Conservation (phyloP, 2,888 invertebrate species). For the Netelia virgata region DNA sequence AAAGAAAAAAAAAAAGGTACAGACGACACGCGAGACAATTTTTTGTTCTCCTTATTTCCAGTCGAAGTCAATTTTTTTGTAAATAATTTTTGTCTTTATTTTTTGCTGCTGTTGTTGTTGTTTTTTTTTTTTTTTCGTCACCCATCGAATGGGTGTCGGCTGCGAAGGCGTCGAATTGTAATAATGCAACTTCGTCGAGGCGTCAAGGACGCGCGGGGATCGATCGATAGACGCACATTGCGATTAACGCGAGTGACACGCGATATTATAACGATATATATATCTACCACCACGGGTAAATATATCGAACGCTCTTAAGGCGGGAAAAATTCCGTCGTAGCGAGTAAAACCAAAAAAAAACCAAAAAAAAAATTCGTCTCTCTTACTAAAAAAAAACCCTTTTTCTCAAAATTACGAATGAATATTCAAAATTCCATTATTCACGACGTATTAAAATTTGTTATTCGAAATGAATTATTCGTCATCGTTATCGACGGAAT, state of each 20-base stretch:
- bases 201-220: conserved; percentile 52
- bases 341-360: not conserved
- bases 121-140: no score
- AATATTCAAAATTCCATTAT: no score
- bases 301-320: not conserved
- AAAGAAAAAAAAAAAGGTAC: not conserved
- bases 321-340: not conserved
- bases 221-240: conserved; percentile 65
- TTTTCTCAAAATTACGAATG: no score
- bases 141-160: not conserved
- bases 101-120: no score
- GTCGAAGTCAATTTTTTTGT: not conserved
- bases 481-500: no score
- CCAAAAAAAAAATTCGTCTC: not conserved
- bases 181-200: conserved; percentile 16
- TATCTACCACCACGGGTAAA: not conserved
- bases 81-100: not conserved
- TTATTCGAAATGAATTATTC: no score
- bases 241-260: conserved; percentile 62
- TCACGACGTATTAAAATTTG: no score
- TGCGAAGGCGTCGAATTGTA: not conserved
- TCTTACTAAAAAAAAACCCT: no score
- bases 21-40: not conserved
- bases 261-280: conserved; percentile 46
- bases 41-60: not conserved